Evolutionary conservation across 2,113 vertebrate species (phyloP), one percentile per base, ranked within the genome.

Genomic region (Caranx melampygus): DNA sequence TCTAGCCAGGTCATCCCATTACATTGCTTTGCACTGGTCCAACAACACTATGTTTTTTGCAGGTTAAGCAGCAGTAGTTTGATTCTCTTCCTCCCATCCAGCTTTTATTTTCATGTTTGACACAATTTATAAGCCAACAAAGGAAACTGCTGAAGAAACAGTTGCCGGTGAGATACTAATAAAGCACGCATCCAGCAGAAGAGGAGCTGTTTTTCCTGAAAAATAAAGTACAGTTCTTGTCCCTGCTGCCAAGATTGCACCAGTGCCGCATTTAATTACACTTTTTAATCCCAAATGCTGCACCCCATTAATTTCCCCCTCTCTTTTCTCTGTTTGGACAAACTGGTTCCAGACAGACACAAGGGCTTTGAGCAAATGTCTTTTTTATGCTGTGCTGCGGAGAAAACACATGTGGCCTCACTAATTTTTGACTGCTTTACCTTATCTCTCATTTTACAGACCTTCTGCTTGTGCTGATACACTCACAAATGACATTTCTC

Each of bases 211-310:
- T 85, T 72, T 73, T 55, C 44, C 16, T 73, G 20, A 26, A 54
- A 66, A 75, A 66, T 66, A 55, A 86, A 79, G 72, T 9, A 44
- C 49, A 69, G 64, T 60, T 74, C 45, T 82, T 64, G 72, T 71
- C 64, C n/a, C 59, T 61, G 71, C 44, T 81, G 64, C 72, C 51
- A 21, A 76, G 58, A 73, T 62, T 81, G 70, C 75, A 79, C 20
- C 78, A 79, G 55, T 37, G 65, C 82, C 44, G 69, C 83, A 37
- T 87, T 57, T 86, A 90, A 91, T 91, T 80, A 85, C 42, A 80
- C 63, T 69, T 81, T 77, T 89, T 88, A 88, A 80, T 84, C 81
- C 83, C 49, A 21, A 66, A 51, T 59, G 75, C 81, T 82, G 82
- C 78, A 65, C 68, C 62, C 44, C 82, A 79, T 89, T 87, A 78